Percentiles rank a stretch among this genome's conserved stretches.
Conservation (phyloP, 2,888 invertebrate species). For the Xanthorhoe designata region DNA sequence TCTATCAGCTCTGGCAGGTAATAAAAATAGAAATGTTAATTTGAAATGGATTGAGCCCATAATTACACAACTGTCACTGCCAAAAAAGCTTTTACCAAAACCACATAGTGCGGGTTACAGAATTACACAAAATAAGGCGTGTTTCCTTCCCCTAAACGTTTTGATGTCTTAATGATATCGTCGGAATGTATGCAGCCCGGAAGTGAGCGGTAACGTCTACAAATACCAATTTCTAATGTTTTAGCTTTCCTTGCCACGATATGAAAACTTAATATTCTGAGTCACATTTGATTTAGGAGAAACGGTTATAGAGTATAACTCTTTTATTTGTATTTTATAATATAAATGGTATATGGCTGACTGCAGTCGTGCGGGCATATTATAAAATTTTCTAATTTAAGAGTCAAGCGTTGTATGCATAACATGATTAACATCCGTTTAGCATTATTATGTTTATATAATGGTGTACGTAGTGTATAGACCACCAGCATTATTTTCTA, state of each 20-base stretch:
- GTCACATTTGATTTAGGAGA: background rate
- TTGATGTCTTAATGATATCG: slow-evolving; percentile 80
- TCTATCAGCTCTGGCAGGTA: background rate
- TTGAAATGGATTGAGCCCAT: slow-evolving; percentile 31
- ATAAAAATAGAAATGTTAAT: slow-evolving; percentile 20
- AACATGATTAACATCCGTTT: too few relatives aligned
- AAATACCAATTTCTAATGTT: slow-evolving; percentile 39
- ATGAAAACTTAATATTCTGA: slow-evolving; percentile 14
- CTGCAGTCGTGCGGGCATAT: too few relatives aligned
- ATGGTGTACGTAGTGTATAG: too few relatives aligned
- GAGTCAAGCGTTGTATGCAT: too few relatives aligned
- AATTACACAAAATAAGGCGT: slow-evolving; percentile 68
- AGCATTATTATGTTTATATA: too few relatives aligned
- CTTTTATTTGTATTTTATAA: background rate
- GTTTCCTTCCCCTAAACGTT: slow-evolving; percentile 62
- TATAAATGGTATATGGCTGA: background rate
- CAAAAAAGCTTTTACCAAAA: slow-evolving; percentile 60
- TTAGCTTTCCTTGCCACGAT: slow-evolving; percentile 27
- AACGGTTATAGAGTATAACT: background rate
- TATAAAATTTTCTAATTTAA: too few relatives aligned
- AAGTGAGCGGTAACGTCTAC: slow-evolving; percentile 58
- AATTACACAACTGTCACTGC: slow-evolving; percentile 43
- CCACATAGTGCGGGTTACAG: slow-evolving; percentile 66
- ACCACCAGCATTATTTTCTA: too few relatives aligned
- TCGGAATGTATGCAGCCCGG: slow-evolving; percentile 77